Evolutionary conservation across 1,140 invertebrate genomes (phyloP), one percentile per base, ranked within the genome.

Genomic region (Drosophila nigromelanica): DNA sequence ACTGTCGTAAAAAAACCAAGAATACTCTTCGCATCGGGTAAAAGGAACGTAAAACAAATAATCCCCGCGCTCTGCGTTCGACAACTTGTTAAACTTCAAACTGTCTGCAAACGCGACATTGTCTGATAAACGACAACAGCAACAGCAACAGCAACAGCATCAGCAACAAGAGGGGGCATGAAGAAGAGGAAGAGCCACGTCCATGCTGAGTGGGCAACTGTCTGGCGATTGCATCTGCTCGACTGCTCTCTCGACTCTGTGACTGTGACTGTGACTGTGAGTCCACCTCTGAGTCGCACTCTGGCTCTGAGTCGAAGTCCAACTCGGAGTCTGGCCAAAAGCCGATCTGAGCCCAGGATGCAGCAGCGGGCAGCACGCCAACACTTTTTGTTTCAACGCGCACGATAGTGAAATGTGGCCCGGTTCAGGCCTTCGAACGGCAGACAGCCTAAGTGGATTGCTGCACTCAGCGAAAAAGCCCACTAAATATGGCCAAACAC

Each of bases 61-160:
- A 72, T 63, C 62, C 58, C 43, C 72, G 66, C 72, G 59, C 50
- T 50, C 72, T 63, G 59, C 72, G 73, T 75, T 76, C 78, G 78
- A 78, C 78, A 80, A 83, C 80, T 83, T 83, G 80, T 83, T 83
- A 83, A 83, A 83, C 80, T 80, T 83, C 80, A 83, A 83, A 80
- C 80, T 83, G 80, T 83, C 80, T 78, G 75, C 75, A 75, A 83
- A 83, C 75, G 80, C 78, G 78, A 80, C 80, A 83, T 78, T 75
- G 72, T 74, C 80, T 75, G 80, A 75, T 74, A 80, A 75, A 80
- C 71, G 71, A 77, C 58, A 72, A 72, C 73, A 60, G 40, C 68
- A 70, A 45, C 45, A 64, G 39, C 51, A 48, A 24, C 69, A 45
- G n/a, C 60, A 45, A 42, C 4, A n/a, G n/a, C n/a, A n/a, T n/a